Evolutionary conservation across 2,797 vertebrate species (phyloP).

Genomic region (Cossypha dichroa): DNA sequence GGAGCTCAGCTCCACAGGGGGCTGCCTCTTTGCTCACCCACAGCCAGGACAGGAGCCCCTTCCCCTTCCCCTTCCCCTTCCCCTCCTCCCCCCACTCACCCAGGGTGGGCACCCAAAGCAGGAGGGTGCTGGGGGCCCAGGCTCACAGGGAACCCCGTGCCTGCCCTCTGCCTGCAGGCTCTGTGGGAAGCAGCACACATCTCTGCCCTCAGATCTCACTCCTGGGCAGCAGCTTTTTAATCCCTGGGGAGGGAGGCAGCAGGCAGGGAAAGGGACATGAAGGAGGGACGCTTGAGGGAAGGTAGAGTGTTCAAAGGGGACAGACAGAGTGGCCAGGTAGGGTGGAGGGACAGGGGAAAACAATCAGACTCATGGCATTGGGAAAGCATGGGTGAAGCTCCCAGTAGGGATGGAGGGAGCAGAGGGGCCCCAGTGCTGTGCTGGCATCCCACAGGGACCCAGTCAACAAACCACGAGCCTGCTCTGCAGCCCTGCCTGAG

Average conservation of each 20-base stretch:
- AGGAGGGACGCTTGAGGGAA: not conserved
- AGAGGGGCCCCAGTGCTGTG: rapidly evolving
- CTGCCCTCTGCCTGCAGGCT: not conserved
- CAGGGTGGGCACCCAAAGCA: rapidly evolving
- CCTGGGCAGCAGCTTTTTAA: not conserved
- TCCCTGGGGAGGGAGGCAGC: not conserved
- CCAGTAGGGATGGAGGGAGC: not conserved
- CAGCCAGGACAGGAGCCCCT: not conserved
- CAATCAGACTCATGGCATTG: rapidly evolving
- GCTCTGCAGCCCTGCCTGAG: not conserved
- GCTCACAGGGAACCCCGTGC: not conserved
- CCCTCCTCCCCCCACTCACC: not conserved
- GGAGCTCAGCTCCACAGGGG: not conserved
- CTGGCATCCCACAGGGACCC: rapidly evolving
- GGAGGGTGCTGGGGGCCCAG: not conserved
- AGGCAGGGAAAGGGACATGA: not conserved
- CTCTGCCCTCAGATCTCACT: rapidly evolving
- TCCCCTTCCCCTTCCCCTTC: no score
- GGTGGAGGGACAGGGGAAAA: not conserved
- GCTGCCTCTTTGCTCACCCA: not conserved
- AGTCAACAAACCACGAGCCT: rapidly evolving
- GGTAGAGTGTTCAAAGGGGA: not conserved
- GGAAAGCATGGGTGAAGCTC: not conserved
- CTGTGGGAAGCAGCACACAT: rapidly evolving
- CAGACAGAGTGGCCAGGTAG: not conserved